Conservation (phyloP, 2,888 invertebrate species). For the Nemapogon koenigi region DNA sequence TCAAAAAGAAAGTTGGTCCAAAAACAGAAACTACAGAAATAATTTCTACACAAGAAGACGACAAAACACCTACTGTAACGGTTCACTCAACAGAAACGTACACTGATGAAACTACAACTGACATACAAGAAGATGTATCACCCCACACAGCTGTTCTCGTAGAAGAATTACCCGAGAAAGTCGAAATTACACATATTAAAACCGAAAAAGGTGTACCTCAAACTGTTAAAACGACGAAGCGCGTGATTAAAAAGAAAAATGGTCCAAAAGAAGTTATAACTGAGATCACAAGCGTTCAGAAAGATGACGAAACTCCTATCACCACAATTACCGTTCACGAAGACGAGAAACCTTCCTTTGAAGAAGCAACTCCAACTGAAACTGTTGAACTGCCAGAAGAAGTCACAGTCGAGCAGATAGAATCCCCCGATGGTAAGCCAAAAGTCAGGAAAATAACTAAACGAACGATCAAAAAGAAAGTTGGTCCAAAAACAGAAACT, state of each 20-base stretch:
- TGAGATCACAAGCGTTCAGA: constrained; percentile 21
- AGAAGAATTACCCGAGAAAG: constrained; percentile 19
- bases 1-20: constrained; percentile 21
- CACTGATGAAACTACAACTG: constrained; percentile 21
- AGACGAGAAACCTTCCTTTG: neutral
- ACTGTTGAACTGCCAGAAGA: constrained; percentile 32
- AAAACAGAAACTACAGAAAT: constrained; percentile 31
- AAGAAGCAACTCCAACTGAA: constrained; percentile 19
- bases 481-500: constrained; percentile 27
- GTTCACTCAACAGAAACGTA: constrained; percentile 34
- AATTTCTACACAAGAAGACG: constrained; percentile 42
- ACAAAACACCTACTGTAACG: constrained; percentile 38
- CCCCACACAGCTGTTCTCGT: constrained; percentile 24
- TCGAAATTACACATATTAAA: constrained; percentile 18
- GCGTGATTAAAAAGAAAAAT: constrained; percentile 27
- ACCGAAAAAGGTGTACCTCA: constrained; percentile 26
- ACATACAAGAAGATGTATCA: constrained; percentile 13
- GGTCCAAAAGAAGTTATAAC: constrained; percentile 19
- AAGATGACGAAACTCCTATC: constrained; percentile 19
- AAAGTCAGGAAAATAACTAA: constrained; percentile 37
- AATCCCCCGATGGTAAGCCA: constrained; percentile 32
- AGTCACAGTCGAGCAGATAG: constrained; percentile 22
- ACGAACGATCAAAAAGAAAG: constrained; percentile 43
- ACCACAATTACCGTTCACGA: neutral
- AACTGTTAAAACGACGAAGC: constrained; percentile 16